phyloP scores from a whole-genome alignment of 2,113 vertebrate genomes.

The Proterorhinus semilunaris region DNA sequence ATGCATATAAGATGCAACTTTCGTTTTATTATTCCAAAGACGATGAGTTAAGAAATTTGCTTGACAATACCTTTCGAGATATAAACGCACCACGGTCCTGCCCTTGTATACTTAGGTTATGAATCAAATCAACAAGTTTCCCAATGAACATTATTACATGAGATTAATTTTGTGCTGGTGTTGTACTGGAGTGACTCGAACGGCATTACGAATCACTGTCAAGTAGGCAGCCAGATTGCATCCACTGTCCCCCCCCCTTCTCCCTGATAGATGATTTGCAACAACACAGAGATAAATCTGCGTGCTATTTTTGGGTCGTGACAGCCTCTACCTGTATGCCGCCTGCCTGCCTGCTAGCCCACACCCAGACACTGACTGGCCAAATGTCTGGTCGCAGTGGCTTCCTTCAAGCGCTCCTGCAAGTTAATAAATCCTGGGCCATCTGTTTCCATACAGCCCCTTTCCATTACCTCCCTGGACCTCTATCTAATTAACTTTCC shows the following conservation, averaged over 20 bases:
- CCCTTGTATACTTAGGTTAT: background rate
- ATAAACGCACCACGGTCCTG: background rate
- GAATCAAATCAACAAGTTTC: background rate
- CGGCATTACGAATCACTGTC: constrained; percentile 38
- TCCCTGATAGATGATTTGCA: constrained; percentile 68
- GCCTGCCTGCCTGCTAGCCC: constrained; percentile 45
- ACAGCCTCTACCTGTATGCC: constrained; percentile 68
- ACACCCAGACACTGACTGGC: constrained; percentile 69
- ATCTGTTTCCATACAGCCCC: constrained; percentile 75
- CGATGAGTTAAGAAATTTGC: too few species aligned
- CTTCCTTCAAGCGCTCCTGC: constrained; percentile 74
- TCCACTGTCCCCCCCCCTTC: constrained; percentile 47
- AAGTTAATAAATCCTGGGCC: constrained; percentile 81
- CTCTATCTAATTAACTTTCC: constrained; percentile 77
- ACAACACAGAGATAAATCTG: constrained; percentile 68
- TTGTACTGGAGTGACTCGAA: constrained; percentile 24
- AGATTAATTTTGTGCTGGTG: background rate
- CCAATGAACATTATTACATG: background rate
- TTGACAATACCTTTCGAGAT: too few species aligned
- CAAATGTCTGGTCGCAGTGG: constrained; percentile 73
- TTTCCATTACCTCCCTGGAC: constrained; percentile 70
- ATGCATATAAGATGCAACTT: too few species aligned
- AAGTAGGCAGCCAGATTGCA: constrained; percentile 45
- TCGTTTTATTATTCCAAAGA: too few species aligned
- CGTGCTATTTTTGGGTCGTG: constrained; percentile 67